Evolutionary conservation across 2,113 vertebrate genomes (phyloP).

Genomic region (Tachysurus vachellii): DNA sequence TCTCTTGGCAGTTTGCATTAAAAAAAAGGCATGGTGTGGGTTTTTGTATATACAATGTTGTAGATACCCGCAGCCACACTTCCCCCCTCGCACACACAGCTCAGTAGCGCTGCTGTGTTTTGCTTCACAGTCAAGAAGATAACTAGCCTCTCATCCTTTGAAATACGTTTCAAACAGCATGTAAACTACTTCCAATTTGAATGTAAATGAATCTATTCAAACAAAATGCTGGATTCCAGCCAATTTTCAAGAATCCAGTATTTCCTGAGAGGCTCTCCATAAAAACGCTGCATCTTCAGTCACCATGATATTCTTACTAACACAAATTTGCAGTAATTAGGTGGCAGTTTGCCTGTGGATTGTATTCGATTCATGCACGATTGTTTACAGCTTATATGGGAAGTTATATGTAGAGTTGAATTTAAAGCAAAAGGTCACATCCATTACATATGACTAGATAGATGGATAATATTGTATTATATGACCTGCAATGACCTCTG

Average conservation of each 20-base stretch:
- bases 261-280: neutral
- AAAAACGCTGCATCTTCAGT: neutral
- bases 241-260: conserved; percentile 4
- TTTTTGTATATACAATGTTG: conserved; percentile 34
- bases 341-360: neutral
- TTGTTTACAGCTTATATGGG: neutral
- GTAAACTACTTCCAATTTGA: conserved; percentile 32
- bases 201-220: conserved; percentile 31
- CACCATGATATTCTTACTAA: neutral
- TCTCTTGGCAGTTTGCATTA: conserved; percentile 15
- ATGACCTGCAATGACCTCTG: neutral
- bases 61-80: conserved; percentile 1
- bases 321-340: neutral
- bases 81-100: neutral
- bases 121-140: neutral
- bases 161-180: conserved; percentile 5
- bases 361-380: neutral
- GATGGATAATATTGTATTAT: neutral
- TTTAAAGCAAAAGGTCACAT: neutral
- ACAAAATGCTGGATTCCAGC: conserved; percentile 5
- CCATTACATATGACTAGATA: neutral
- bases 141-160: conserved; percentile 28
- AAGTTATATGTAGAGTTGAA: neutral
- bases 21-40: neutral
- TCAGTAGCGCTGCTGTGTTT: conserved; percentile 36